phyloP scores from a whole-genome alignment of 2,113 vertebrate genomes.

The Phainopepla nitens region DNA sequence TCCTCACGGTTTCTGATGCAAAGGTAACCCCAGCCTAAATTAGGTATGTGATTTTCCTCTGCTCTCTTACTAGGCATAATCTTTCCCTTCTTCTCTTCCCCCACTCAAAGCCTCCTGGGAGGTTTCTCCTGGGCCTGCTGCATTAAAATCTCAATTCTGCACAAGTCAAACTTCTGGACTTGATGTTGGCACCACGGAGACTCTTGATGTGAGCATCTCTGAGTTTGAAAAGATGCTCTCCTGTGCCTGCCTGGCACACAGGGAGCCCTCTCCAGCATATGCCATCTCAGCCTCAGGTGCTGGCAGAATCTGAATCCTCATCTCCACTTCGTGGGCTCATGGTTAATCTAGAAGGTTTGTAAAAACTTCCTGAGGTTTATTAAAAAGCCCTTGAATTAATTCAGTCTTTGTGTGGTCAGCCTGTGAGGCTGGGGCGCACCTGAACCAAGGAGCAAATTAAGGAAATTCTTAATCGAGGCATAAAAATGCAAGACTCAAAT shows the following conservation, averaged over 20 bases:
- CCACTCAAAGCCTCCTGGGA: background rate
- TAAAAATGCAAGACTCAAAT: slow-evolving; percentile 39
- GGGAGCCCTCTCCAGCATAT: background rate
- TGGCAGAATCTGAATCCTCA: background rate
- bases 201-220: background rate
- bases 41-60: background rate
- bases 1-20: background rate
- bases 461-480: slow-evolving; percentile 2
- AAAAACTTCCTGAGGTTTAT: background rate
- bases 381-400: background rate
- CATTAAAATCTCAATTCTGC: background rate
- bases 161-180: background rate
- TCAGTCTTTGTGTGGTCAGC: background rate
- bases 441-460: background rate
- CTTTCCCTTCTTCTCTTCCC: background rate
- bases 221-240: background rate
- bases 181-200: background rate
- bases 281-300: background rate
- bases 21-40: background rate
- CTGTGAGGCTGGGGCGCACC: background rate
- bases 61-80: background rate
- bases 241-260: background rate
- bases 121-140: background rate
- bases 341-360: background rate
- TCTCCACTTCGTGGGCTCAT: background rate